Conservation (phyloP, 2,797 vertebrate genomes). For the Danio albolineatus region DNA sequence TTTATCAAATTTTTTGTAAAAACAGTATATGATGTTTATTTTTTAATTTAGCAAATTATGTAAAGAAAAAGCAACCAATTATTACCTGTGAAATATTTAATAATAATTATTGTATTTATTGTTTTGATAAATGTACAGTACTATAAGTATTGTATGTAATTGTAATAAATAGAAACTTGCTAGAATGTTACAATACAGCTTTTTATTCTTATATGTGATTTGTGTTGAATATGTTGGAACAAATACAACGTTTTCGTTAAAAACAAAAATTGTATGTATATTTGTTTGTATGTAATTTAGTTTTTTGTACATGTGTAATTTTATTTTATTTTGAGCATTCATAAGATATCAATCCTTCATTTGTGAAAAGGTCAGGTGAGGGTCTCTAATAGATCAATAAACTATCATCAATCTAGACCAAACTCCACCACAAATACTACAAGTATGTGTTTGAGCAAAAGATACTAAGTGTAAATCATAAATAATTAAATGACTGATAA, state of each 20-base stretch:
- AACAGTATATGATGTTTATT: no score
- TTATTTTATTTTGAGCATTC: background rate
- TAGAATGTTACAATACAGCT: no score
- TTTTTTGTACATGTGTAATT: background rate
- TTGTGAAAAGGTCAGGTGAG: conserved; percentile 29
- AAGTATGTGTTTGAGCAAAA: background rate
- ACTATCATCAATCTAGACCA: conserved; percentile 1
- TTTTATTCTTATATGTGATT: background rate
- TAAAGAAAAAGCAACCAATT: background rate
- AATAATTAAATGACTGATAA: background rate
- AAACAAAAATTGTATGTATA: no score
- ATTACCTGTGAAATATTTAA: no score
- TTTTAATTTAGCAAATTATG: background rate
- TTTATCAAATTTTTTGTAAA: no score
- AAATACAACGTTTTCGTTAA: no score
- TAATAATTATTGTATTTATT: no score
- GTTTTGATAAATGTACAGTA: no score
- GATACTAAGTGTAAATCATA: background rate
- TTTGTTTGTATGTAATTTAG: no score
- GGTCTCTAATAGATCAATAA: conserved; percentile 15
- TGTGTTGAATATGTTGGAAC: no score
- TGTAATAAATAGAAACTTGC: no score
- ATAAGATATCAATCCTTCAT: conserved; percentile 11
- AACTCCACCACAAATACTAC: background rate
- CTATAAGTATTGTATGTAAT: no score